These are phyloP conservation scores for Canis aureus DNA, from an alignment of 2,113 vertebrate species.

Conservation along the genomic window DNA sequence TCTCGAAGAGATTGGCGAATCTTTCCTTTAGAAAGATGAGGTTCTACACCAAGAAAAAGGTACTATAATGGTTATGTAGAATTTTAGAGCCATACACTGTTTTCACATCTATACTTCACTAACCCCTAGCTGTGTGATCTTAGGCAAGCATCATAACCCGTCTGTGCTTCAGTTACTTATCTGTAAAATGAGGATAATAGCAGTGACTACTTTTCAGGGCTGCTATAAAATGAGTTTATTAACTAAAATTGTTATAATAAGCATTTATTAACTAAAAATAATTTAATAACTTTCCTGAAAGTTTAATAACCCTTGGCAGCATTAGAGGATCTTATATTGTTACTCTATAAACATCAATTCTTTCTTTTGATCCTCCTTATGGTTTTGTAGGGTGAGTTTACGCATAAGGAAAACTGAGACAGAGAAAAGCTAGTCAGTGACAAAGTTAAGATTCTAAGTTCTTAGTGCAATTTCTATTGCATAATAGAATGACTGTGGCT, in stretches of 20 bases:
- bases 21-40: background rate
- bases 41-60: background rate
- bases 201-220: background rate
- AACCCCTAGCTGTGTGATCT: background rate
- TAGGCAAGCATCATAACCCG: background rate
- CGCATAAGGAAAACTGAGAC: background rate
- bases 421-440: background rate
- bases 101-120: slow-evolving; percentile 21
- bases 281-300: background rate
- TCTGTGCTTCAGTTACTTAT: background rate
- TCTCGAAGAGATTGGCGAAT: background rate
- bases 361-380: background rate
- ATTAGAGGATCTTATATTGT: background rate
- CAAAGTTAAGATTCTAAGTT: no score
- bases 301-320: background rate
- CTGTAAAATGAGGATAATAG: background rate
- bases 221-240: slow-evolving; percentile 23
- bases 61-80: background rate
- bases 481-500: no score
- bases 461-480: no score
- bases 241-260: background rate
- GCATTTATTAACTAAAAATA: slow-evolving; percentile 45
- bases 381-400: background rate
- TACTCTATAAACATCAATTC: background rate
- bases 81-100: background rate